Conservation (phyloP, 2,113 vertebrate species). For the Cyprinodon tularosa region DNA sequence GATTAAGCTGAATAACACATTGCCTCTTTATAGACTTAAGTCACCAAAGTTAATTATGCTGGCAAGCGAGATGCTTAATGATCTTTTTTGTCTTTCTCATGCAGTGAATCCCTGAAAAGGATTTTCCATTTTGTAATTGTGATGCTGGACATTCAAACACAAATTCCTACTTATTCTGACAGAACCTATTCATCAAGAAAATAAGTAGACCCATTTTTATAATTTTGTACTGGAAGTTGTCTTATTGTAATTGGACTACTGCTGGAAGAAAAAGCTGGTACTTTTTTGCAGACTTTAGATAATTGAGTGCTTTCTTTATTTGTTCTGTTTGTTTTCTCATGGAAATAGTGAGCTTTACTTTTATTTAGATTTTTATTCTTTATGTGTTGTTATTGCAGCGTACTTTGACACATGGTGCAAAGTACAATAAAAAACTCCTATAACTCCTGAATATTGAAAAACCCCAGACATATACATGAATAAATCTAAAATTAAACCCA, state of each 20-base stretch:
- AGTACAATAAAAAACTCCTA: not conserved
- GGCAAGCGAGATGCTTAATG: not conserved
- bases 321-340: not conserved
- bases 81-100: not conserved
- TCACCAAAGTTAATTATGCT: constrained; percentile 1
- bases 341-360: too few relatives aligned
- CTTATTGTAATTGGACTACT: not conserved
- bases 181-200: not conserved
- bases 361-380: not conserved
- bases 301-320: not conserved
- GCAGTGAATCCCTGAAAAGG: not conserved
- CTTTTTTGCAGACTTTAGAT: not conserved
- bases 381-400: not conserved
- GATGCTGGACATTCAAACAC: not conserved
- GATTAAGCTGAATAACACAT: constrained; percentile 1
- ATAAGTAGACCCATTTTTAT: not conserved
- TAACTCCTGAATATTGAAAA: too few relatives aligned
- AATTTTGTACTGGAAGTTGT: not conserved
- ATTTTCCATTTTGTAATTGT: constrained; percentile 7
- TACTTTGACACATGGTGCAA: too few relatives aligned
- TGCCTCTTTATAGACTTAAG: constrained; percentile 2
- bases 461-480: too few relatives aligned
- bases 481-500: too few relatives aligned
- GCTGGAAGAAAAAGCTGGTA: not conserved
- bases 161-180: not conserved